Conservation (phyloP, 2,797 vertebrate species). For the Xenentodon cancila region DNA sequence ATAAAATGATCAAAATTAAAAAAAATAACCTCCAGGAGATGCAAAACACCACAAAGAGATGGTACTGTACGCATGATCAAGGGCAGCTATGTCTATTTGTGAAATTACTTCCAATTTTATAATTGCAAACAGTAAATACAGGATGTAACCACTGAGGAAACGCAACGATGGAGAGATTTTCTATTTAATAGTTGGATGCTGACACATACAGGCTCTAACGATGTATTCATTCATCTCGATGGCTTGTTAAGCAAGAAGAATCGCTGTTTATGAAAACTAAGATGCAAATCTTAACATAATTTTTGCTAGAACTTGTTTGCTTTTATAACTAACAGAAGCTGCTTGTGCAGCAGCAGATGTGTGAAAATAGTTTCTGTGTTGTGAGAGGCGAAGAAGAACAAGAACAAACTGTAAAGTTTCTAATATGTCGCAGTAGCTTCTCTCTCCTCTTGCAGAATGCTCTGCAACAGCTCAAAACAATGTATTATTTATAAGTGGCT, state of each 20-base stretch:
- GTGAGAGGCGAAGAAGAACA: conserved; percentile 45
- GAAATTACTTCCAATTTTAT: too few relatives aligned
- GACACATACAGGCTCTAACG: conserved; percentile 16
- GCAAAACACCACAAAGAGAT: background rate
- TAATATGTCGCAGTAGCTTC: conserved; percentile 61
- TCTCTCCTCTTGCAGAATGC: conserved; percentile 52
- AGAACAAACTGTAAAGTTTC: conserved; percentile 69
- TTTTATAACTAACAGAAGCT: conserved; percentile 54
- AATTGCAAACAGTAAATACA: conserved; percentile 2
- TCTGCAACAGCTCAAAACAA: conserved; percentile 60
- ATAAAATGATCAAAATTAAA: too few relatives aligned
- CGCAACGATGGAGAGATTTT: conserved; percentile 9
- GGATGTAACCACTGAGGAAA: conserved; percentile 1
- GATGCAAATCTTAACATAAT: conserved; percentile 39
- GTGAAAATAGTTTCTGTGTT: conserved; percentile 62
- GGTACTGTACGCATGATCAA: too few relatives aligned
- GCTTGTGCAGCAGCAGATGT: conserved; percentile 52
- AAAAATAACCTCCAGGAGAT: too few relatives aligned
- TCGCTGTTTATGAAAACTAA: conserved; percentile 31
- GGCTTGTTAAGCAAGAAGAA: conserved; percentile 25
- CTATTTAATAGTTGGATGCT: conserved; percentile 8
- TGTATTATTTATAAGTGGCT: conserved; percentile 67
- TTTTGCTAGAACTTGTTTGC: conserved; percentile 43
- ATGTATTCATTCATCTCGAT: conserved; percentile 28
- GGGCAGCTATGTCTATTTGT: too few relatives aligned